Evolutionary conservation across 2,797 vertebrate species (phyloP), one percentile per base, ranked within the genome.

Genomic region (Triplophysa yarkandensis): DNA sequence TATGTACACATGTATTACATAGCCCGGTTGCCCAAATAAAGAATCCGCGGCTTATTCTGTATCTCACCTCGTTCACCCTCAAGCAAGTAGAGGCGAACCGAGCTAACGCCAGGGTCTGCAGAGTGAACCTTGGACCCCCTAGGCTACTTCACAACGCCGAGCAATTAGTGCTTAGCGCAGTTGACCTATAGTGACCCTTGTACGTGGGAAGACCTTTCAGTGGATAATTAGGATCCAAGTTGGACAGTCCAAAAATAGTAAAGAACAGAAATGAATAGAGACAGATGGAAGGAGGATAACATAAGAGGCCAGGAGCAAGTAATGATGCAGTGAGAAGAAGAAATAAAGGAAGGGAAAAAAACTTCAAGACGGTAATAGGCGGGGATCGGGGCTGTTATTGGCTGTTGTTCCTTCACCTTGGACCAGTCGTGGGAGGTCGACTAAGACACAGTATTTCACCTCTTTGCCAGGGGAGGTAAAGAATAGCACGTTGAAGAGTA

Each of bases 151-250:
- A 80, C 83, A 86, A 86, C 80, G 60, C 72, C 74, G 85, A 87
- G 90, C 91, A 92, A 92, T 92, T 92, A 92, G 87, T 32, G 62
- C 85, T 81, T 82, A 61, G 85, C 85, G 88, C 66, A 13, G 66
- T 80, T 88, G 89, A 91, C 88, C 90, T 48, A 77, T 62, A 73
- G 68, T 90, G 88, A 90, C 88, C 90, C 79, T 68, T 50, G 84
- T 85, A 80, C 60, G 74, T 82, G 84, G 68, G 79, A 48, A 72
- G 50, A 46, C 44, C 80, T 69, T 41, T 67, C 34, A 82, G 80
- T 81, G 80, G 85, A 90, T 91, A 90, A 92, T 92, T 89, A 92
- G 87, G 88, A 86, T 86, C 79, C 85, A 86, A 87, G 84, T 81
- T 89, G 87, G 85, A 89, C 85, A 69, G 17, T 57, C 32, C 81